Conservation (phyloP, 92 coral and sea anemone species). For the Paragorgia papillata region DNA sequence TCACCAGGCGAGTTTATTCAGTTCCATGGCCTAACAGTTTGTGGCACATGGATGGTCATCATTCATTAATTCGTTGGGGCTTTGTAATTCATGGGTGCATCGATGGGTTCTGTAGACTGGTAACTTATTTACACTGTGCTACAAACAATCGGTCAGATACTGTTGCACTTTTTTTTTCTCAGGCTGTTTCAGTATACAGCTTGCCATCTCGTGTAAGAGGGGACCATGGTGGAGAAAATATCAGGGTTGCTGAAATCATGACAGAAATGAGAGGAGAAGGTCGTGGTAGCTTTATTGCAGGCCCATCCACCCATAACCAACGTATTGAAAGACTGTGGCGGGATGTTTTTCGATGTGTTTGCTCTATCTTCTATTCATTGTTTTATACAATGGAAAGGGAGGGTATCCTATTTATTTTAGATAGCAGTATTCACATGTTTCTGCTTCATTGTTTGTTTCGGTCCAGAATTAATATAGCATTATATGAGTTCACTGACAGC, state of each 20-base stretch:
- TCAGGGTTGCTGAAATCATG: slow-evolving; percentile 54
- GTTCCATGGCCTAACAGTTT: slow-evolving; percentile 49
- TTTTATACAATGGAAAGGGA: slow-evolving; percentile 60
- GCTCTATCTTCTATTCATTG: slow-evolving; percentile 53
- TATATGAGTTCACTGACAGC: slow-evolving; percentile 52
- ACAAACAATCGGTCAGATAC: slow-evolving; percentile 51
- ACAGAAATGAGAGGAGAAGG: slow-evolving; percentile 58
- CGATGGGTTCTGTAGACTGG: slow-evolving; percentile 48
- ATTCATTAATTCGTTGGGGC: no score
- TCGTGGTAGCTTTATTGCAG: no score
- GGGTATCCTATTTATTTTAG: slow-evolving; percentile 33
- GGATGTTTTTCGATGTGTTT: slow-evolving; percentile 61
- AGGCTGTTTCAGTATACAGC: slow-evolving; percentile 19
- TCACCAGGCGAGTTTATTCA: slow-evolving; percentile 43
- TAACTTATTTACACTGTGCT: slow-evolving; percentile 46
- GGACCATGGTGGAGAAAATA: slow-evolving; percentile 70
- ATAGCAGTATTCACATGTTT: slow-evolving; percentile 54
- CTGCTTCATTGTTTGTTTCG: slow-evolving; percentile 50
- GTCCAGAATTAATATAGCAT: slow-evolving; percentile 51
- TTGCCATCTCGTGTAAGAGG: no score
- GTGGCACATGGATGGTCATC: slow-evolving; percentile 62
- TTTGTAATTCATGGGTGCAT: slow-evolving; percentile 57
- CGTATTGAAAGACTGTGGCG: slow-evolving; percentile 62
- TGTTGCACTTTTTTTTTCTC: slow-evolving; percentile 36
- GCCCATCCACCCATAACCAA: no score